Conservation (phyloP, 2,888 invertebrate species). For the Epinotia ramella region DNA sequence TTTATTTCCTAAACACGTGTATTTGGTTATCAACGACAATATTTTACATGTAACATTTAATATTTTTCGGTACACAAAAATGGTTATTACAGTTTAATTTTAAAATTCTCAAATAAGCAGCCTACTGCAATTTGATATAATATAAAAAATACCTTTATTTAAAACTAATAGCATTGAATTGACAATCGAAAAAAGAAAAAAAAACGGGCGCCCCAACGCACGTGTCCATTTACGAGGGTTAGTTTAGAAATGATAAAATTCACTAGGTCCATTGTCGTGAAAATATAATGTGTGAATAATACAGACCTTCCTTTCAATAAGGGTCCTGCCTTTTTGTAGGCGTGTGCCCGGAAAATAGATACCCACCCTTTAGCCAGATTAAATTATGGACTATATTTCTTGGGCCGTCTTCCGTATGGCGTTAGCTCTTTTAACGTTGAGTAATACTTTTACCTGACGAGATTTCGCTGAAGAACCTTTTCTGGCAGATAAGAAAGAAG, state of each 20-base stretch:
- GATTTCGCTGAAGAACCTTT: constrained; percentile 60
- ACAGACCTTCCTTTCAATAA: constrained; percentile 73
- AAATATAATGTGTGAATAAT: constrained; percentile 73
- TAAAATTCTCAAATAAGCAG: too few relatives aligned
- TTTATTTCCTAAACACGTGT: too few relatives aligned
- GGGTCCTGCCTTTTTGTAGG: constrained; percentile 67
- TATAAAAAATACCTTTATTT: neutral
- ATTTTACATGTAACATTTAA: too few relatives aligned
- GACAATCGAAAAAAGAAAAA: neutral
- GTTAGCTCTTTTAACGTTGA: constrained; percentile 51
- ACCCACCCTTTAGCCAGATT: constrained; percentile 75
- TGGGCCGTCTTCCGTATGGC: constrained; percentile 63
- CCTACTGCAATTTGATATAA: too few relatives aligned
- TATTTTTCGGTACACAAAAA: too few relatives aligned
- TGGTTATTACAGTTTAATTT: too few relatives aligned
- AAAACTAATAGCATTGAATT: neutral
- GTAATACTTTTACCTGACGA: constrained; percentile 65
- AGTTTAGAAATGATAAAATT: constrained; percentile 55
- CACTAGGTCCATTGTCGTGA: constrained; percentile 67
- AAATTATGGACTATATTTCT: constrained; percentile 77
- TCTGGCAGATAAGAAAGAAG: constrained; percentile 61
- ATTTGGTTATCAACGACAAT: too few relatives aligned
- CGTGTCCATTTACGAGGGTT: constrained; percentile 39
- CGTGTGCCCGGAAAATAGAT: constrained; percentile 71
- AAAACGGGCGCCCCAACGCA: neutral